phyloP scores from a whole-genome alignment of 1,140 invertebrate genomes.

The Drosophila erecta region DNA sequence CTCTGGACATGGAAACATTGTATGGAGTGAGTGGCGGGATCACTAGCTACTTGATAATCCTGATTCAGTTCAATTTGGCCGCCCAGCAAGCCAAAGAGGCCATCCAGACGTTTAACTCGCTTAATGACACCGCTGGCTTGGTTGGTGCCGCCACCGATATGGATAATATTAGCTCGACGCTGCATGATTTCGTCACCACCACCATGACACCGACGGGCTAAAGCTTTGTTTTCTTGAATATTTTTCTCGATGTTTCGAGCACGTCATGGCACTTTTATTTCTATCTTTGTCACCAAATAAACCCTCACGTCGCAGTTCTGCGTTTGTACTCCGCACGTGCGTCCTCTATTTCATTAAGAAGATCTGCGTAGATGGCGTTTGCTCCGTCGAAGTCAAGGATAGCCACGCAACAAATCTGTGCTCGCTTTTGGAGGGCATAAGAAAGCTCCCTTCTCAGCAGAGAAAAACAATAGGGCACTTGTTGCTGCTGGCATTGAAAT shows the following conservation, averaged over 20 bases:
- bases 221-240: neutral
- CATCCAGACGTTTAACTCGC: slow-evolving; percentile 62
- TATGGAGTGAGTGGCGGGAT: slow-evolving; percentile 84
- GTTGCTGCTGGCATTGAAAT: slow-evolving; percentile 54
- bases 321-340: slow-evolving; percentile 51
- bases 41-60: slow-evolving; percentile 82
- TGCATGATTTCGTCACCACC: slow-evolving; percentile 49
- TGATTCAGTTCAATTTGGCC: slow-evolving; percentile 84
- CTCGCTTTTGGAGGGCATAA: slow-evolving; percentile 70
- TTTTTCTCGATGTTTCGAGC: slow-evolving; percentile 16
- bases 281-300: slow-evolving; percentile 46
- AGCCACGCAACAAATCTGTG: slow-evolving; percentile 72
- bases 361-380: slow-evolving; percentile 50
- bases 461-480: slow-evolving; percentile 71
- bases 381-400: slow-evolving; percentile 77
- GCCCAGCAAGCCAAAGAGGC: slow-evolving; percentile 82
- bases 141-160: slow-evolving; percentile 63
- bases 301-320: slow-evolving; percentile 49
- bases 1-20: slow-evolving; percentile 83
- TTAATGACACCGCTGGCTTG: slow-evolving; percentile 67
- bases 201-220: slow-evolving; percentile 56
- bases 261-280: slow-evolving; percentile 50
- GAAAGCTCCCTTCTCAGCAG: slow-evolving; percentile 65
- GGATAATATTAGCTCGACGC: slow-evolving; percentile 47
- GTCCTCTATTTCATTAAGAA: slow-evolving; percentile 54